Evolutionary conservation across 2,888 invertebrate species (phyloP), one percentile per base, ranked within the genome.

Genomic region (Diploptera punctata): DNA sequence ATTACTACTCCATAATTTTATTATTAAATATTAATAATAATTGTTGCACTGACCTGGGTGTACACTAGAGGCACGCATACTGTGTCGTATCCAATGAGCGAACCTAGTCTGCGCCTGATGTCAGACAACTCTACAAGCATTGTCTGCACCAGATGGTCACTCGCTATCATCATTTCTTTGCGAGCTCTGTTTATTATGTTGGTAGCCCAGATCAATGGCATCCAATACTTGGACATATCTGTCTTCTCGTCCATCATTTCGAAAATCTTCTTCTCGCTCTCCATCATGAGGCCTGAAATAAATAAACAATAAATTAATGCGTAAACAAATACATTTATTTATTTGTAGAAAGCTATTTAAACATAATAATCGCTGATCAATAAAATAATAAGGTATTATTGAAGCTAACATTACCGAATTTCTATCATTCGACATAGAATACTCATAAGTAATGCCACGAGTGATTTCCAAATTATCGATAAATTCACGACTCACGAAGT

Each of bases 71-170:
- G 96, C 77, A 96, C 95, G 83, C 94, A 94, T 77, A 96, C 95
- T 65, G 94, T 95, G 83, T 95, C 95, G 82, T 95, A 95, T 71
- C 95, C 94, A 80, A 95, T 95, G 44, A 95, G 87, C 31, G 92
- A 91, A 72, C 95, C 95, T 76, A 95, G 85, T 77, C 94, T 85
- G 79, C 93, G 86, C 79, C 97, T 86, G 78, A 97, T 96, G 80
- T 95, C 94, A 3, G 96, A 96, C 70, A 98, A 86, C 82, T 97
- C 96, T 76, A 93, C 91, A 70, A 97, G 86, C 75, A 97, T 87
- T 1, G 96, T 96, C 83, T 97, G 95, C 10, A 97, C 94, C 76
- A 97, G 94, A 79, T 96, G 97, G 83, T 97, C 97, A 77, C 93
- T 94, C 62, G 90, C 88, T 77, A 95, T 95, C 71, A 94, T 85